phyloP scores from a whole-genome alignment of 2,797 vertebrate genomes.

The Melanotaenia trifasciata region DNA sequence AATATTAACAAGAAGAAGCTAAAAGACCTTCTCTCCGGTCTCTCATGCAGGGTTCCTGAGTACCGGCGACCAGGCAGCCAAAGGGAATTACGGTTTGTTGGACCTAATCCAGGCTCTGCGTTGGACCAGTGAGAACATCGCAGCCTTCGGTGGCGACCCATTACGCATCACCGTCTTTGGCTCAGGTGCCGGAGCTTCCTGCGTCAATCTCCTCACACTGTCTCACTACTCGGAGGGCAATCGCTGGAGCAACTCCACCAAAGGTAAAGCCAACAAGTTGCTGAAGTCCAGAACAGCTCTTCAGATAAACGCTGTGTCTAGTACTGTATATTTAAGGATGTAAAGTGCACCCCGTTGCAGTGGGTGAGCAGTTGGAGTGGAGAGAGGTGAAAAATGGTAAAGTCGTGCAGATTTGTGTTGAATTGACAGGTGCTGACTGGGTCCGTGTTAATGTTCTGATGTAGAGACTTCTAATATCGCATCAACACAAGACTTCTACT shows the following conservation, averaged over 20 bases:
- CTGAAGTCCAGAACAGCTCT: background rate
- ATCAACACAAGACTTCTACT: too few relatives aligned
- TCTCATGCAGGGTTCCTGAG: constrained; percentile 92
- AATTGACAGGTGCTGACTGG: too few relatives aligned
- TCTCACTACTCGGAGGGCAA: constrained; percentile 99
- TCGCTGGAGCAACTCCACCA: constrained; percentile 99
- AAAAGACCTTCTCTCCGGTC: constrained; percentile 29
- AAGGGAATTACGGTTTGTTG: constrained; percentile 97
- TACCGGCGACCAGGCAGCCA: constrained; percentile 98
- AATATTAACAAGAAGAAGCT: background rate
- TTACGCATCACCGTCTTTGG: constrained; percentile 99
- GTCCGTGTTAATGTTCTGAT: too few relatives aligned
- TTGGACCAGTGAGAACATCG: constrained; percentile 99
- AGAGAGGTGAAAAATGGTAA: background rate
- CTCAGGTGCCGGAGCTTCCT: constrained; percentile 97
- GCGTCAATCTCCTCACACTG: constrained; percentile 98
- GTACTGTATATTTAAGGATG: background rate
- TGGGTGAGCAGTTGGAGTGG: background rate
- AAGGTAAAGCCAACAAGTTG: constrained; percentile 85
- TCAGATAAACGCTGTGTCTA: background rate
- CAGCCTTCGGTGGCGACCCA: constrained; percentile 97
- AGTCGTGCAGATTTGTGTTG: too few relatives aligned
- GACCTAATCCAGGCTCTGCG: constrained; percentile 97
- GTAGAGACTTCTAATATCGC: too few relatives aligned
- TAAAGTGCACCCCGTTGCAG: background rate